Evolutionary conservation across 2,113 vertebrate species (phyloP).

Genomic region (Oxyruncus cristatus): DNA sequence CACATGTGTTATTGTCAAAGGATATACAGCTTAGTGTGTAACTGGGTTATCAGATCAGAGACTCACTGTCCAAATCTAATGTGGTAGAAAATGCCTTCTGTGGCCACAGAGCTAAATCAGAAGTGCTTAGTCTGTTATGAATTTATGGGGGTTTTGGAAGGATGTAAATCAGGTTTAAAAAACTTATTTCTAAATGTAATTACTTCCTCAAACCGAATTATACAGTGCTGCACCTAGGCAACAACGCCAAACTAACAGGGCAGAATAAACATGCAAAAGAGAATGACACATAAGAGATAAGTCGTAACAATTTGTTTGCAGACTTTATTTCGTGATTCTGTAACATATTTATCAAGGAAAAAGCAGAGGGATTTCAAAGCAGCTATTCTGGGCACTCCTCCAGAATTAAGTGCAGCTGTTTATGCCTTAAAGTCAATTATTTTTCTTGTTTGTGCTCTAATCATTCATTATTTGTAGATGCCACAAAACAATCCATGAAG

Average conservation of each 20-base stretch:
- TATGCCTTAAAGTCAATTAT: constrained; percentile 52
- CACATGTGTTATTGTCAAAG: neutral
- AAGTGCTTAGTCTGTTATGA: neutral
- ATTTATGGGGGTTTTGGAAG: neutral
- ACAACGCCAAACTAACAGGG: neutral
- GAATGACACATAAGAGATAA: constrained; percentile 23
- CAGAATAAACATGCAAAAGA: neutral
- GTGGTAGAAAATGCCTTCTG: neutral
- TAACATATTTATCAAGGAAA: constrained; percentile 39
- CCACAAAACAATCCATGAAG: neutral
- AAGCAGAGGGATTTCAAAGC: constrained; percentile 59
- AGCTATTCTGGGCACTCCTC: constrained; percentile 26
- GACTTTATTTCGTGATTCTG: constrained; percentile 56
- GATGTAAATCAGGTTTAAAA: constrained; percentile 8
- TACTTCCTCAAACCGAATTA: neutral
- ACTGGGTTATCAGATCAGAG: neutral
- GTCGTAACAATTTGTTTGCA: constrained; percentile 48
- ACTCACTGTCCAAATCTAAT: neutral
- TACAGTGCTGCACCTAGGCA: neutral
- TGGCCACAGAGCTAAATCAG: neutral
- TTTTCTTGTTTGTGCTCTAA: constrained; percentile 55
- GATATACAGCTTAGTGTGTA: neutral
- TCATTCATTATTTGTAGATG: constrained; percentile 56
- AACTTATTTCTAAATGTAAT: constrained; percentile 13
- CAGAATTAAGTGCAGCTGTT: constrained; percentile 58